These are phyloP conservation scores for Lepus townsendii DNA, from an alignment of 2,797 vertebrate genomes.

Conservation along the genomic window DNA sequence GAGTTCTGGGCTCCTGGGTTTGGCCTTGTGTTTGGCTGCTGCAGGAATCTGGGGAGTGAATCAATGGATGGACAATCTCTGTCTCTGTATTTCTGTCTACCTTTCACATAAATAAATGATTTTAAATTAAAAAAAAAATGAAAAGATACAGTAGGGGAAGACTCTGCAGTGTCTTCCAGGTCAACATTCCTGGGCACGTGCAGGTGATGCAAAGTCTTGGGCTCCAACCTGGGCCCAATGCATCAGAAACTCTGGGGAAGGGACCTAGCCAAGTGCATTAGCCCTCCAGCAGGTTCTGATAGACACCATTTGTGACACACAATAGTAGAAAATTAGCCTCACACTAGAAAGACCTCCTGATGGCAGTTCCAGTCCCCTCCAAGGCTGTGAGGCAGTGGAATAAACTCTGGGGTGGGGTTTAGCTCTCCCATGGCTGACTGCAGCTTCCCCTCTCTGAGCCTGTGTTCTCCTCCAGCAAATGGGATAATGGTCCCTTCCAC, in stretches of 20 bases:
- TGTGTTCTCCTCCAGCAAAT: constrained; percentile 19
- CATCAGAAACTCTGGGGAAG: background rate
- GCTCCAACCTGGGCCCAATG: background rate
- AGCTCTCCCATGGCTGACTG: background rate
- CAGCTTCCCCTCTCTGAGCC: background rate
- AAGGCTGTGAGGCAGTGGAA: background rate
- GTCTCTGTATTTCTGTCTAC: no score
- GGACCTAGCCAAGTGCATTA: background rate
- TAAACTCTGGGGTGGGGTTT: background rate
- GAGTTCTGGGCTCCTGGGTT: no score
- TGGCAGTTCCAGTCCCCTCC: background rate
- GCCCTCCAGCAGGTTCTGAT: background rate
- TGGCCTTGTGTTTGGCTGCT: no score
- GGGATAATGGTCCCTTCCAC: background rate
- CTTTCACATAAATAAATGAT: no score
- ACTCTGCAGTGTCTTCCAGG: background rate
- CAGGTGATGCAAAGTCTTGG: constrained; percentile 24
- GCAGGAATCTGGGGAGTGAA: no score
- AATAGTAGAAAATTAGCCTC: constrained; percentile 18
- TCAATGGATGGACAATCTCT: no score
- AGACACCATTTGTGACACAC: background rate
- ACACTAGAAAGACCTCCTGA: background rate
- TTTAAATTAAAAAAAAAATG: background rate
- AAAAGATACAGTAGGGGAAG: background rate
- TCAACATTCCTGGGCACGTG: background rate